Percentiles rank a stretch among this genome's conserved stretches.
These are phyloP conservation scores for Zhuqinia jingwanae DNA, from an alignment of 2,888 invertebrate genomes.

Conservation along the genomic window DNA sequence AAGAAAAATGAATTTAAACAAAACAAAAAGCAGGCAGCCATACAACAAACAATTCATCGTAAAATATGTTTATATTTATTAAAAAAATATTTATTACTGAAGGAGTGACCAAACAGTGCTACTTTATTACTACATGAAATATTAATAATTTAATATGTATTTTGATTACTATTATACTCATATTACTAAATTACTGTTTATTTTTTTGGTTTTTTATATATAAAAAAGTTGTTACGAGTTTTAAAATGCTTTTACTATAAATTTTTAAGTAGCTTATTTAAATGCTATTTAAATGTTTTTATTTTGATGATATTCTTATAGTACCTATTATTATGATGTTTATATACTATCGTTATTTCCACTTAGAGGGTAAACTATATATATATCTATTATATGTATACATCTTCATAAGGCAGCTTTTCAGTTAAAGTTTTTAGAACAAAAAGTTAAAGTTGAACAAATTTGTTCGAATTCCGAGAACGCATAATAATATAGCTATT, in stretches of 20 bases:
- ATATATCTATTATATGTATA: too few species aligned
- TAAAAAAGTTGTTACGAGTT: too few species aligned
- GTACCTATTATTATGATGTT: too few species aligned
- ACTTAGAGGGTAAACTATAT: too few species aligned
- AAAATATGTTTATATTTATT: background rate
- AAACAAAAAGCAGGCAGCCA: conserved; percentile 26
- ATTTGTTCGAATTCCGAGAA: too few species aligned
- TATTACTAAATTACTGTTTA: background rate
- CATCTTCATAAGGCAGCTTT: background rate
- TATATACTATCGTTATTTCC: too few species aligned
- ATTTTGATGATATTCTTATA: too few species aligned
- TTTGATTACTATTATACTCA: background rate
- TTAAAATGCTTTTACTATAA: background rate
- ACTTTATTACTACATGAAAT: background rate
- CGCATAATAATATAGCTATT: too few species aligned
- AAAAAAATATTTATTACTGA: background rate
- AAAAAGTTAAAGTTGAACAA: too few species aligned
- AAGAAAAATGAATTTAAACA: too few species aligned
- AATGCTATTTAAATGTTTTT: too few species aligned
- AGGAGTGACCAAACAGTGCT: conserved; percentile 49
- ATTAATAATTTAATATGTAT: background rate
- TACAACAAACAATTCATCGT: background rate
- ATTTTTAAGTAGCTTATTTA: conserved; percentile 19
- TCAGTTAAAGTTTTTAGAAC: background rate
- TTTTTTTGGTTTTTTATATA: too few species aligned